Percentiles rank a stretch among this genome's conserved stretches.
Conservation (phyloP, 1,140 invertebrate genomes). For the Dysdera silvatica region DNA sequence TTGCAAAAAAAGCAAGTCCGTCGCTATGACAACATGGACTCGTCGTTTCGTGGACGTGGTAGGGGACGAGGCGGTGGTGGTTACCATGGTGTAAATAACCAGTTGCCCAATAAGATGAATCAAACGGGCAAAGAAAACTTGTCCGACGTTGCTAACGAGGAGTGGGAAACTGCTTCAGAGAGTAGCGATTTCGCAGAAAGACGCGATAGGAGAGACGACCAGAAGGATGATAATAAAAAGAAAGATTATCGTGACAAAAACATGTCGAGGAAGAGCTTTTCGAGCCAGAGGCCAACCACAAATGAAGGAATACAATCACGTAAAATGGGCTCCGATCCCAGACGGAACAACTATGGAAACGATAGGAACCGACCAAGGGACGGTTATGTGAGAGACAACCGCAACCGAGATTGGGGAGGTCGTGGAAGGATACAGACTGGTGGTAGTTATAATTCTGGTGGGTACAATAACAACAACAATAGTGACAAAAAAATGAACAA, state of each 20-base stretch:
- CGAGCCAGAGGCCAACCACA: constrained; percentile 42
- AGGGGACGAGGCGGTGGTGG: constrained; percentile 35
- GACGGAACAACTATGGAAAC: neutral
- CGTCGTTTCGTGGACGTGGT: constrained; percentile 34
- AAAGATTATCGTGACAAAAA: constrained; percentile 14
- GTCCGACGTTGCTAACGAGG: constrained; percentile 49
- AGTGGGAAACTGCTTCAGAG: constrained; percentile 57
- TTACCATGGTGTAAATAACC: constrained; percentile 14
- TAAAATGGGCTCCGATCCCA: neutral
- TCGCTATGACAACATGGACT: constrained; percentile 32
- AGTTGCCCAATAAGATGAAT: constrained; percentile 11
- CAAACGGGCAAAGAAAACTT: constrained; percentile 45
- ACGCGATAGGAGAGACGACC: constrained; percentile 31
- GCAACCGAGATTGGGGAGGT: constrained; percentile 19
- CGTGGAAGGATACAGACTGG: too few species aligned
- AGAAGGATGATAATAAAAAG: constrained; percentile 33
- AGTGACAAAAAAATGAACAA: constrained; percentile 6
- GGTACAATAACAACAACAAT: constrained; percentile 17
- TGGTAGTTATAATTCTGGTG: too few species aligned
- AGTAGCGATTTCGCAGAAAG: constrained; percentile 49
- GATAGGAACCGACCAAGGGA: constrained; percentile 23
- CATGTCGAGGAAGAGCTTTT: constrained; percentile 42
- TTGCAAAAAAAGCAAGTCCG: constrained; percentile 33
- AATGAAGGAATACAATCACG: constrained; percentile 36
- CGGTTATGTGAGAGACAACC: constrained; percentile 18